Evolutionary conservation across 2,797 vertebrate genomes (phyloP).

Genomic region (Enteromius fasciolatus): DNA sequence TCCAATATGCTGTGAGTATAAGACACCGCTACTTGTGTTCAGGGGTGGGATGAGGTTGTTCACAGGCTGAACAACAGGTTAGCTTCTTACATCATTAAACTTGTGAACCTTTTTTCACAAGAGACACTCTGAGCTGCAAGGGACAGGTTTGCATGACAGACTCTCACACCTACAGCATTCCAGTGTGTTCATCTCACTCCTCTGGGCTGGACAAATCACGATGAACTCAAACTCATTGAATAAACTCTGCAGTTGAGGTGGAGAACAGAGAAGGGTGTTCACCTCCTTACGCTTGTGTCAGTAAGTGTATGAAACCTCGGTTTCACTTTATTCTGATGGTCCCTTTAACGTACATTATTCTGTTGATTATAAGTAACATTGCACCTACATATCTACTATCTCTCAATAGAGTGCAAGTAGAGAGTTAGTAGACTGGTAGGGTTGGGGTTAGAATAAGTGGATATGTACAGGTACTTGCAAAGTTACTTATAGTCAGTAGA

Average conservation of each 20-base stretch:
- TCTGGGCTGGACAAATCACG: conserved; percentile 8
- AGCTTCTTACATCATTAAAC: conserved; percentile 4
- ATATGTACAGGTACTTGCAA: too few species aligned
- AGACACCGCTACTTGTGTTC: not conserved
- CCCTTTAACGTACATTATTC: too few species aligned
- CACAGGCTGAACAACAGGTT: conserved; percentile 10
- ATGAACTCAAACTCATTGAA: not conserved
- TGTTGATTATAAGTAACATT: too few species aligned
- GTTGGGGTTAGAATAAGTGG: too few species aligned
- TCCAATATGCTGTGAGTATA: not conserved
- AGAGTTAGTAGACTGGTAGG: too few species aligned
- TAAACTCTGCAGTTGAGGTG: not conserved
- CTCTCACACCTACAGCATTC: conserved; percentile 26
- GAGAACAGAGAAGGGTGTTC: not conserved
- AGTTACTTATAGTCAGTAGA: too few species aligned
- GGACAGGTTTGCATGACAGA: not conserved
- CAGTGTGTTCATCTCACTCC: conserved; percentile 6
- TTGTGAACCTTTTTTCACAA: not conserved
- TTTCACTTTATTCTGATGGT: too few species aligned
- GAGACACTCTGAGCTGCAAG: not conserved
- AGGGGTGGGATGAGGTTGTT: not conserved
- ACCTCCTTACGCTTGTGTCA: not conserved
- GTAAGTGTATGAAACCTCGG: not conserved
- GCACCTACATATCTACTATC: too few species aligned
- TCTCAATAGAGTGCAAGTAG: too few species aligned